Evolutionary conservation across 2,797 vertebrate genomes (phyloP), one percentile per base, ranked within the genome.

Genomic region (Ctenosaura bakeri): DNA sequence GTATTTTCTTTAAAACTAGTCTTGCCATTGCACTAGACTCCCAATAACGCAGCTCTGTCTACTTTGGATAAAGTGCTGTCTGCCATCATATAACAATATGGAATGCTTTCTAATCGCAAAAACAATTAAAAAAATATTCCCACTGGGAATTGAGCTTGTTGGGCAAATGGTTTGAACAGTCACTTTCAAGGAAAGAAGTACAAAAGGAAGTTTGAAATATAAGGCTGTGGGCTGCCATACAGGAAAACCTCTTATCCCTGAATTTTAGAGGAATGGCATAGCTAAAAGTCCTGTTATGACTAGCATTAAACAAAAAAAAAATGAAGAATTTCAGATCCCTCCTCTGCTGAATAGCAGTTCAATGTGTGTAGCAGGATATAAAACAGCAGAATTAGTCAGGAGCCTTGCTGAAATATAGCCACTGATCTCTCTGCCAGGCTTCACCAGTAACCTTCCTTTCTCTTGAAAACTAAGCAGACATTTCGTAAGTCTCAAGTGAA

Each of bases 381-480:
- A 91, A 84, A n/a, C 29, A 88, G 35, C 50, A 94, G 76, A 26
- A 89, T 85, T 80, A 90, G 59, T 81, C 88, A 24, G 5, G 35
- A 91, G 32, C 74, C 66, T 54, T 87, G 52, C 12, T 80, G 69
- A 93, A 93, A 88, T 50, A 88, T 1, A 88, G 29, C 29, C 81
- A 71, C 22, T 32, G 7, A 74, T 76, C 86, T 92, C 71, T 35
- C 81, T 88, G 87, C 35, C 83, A 94, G 83, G 84, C 83, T 91
- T 89, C 54, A 77, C 0, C 7, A 82, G 64, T 91, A 56, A 50
- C 82, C 89, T 69, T 85, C 92, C 56, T 73, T 54, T 77, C 22
- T 22, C 35, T 22, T 85, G 66, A 94, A 86, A 77, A 93, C 35
- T 87, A 92, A 92, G 89, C 50, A 94, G 85, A n/a, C 80, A 92